Conservation (phyloP, 1,140 invertebrate genomes). For the Drosophila willistoni region DNA sequence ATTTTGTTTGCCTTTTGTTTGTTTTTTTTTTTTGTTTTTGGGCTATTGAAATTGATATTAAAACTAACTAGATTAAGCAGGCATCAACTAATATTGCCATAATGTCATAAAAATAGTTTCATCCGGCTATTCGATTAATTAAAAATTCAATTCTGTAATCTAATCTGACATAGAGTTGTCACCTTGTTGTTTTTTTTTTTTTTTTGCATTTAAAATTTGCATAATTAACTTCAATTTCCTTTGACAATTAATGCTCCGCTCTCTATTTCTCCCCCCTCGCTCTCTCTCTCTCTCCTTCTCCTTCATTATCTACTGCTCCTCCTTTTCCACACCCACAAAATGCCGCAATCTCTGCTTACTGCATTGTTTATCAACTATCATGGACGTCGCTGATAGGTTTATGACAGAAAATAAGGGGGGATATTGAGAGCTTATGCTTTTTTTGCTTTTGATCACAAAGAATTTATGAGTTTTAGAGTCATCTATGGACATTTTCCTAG, state of each 20-base stretch:
- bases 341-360: not conserved
- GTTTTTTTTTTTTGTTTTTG: not conserved
- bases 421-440: too few relatives aligned
- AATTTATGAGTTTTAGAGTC: too few relatives aligned
- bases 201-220: not conserved
- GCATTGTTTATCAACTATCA: conserved; percentile 3
- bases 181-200: not conserved
- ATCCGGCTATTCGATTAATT: too few relatives aligned
- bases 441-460: too few relatives aligned
- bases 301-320: not conserved
- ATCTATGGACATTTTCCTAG: too few relatives aligned
- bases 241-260: not conserved
- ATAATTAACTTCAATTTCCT: conserved; percentile 8
- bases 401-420: not conserved
- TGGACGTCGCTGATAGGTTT: not conserved
- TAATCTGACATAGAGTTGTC: not conserved
- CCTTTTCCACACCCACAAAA: conserved; percentile 4
- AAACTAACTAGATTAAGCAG: too few relatives aligned
- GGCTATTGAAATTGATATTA: not conserved
- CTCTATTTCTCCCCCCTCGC: not conserved
- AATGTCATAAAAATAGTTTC: not conserved
- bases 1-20: too few relatives aligned
- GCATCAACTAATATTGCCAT: not conserved
- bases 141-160: not conserved
- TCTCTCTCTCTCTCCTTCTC: not conserved